Evolutionary conservation across 2,888 invertebrate genomes (phyloP).

Genomic region (Nudaria mundana): DNA sequence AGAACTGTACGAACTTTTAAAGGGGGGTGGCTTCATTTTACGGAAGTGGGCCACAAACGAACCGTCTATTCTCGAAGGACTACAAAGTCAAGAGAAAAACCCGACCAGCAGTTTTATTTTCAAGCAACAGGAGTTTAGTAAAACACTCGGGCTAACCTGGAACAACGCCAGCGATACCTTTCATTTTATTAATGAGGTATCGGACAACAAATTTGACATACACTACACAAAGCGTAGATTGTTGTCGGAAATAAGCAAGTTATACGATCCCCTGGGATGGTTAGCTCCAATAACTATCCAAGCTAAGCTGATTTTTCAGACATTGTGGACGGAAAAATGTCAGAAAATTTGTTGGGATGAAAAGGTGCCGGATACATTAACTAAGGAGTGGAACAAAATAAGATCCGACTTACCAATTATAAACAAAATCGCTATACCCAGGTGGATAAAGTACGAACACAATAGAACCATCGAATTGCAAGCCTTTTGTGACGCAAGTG

Average conservation of each 20-base stretch:
- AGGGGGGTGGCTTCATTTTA: neutral
- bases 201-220: too few relatives aligned
- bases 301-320: neutral
- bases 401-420: too few relatives aligned
- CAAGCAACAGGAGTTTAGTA: slow-evolving; percentile 7
- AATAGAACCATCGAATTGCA: slow-evolving; percentile 20
- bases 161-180: slow-evolving; percentile 11
- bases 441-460: too few relatives aligned
- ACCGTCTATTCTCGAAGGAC: neutral
- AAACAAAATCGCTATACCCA: too few relatives aligned
- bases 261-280: slow-evolving; percentile 2
- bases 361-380: neutral
- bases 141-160: slow-evolving; percentile 13
- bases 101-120: slow-evolving; percentile 13
- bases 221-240: too few relatives aligned
- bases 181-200: too few relatives aligned
- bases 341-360: neutral
- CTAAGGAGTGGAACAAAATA: too few relatives aligned
- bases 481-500: slow-evolving; percentile 24
- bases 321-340: neutral
- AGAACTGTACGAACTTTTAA: neutral
- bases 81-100: too few relatives aligned
- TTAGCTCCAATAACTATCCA: neutral
- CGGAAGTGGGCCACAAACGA: slow-evolving; percentile 1
- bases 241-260: neutral